A percentile compares a stretch with the other conserved stretches of the same genome.
Conservation (phyloP, 1,140 invertebrate species). For the Ditylenchus dipsaci region DNA sequence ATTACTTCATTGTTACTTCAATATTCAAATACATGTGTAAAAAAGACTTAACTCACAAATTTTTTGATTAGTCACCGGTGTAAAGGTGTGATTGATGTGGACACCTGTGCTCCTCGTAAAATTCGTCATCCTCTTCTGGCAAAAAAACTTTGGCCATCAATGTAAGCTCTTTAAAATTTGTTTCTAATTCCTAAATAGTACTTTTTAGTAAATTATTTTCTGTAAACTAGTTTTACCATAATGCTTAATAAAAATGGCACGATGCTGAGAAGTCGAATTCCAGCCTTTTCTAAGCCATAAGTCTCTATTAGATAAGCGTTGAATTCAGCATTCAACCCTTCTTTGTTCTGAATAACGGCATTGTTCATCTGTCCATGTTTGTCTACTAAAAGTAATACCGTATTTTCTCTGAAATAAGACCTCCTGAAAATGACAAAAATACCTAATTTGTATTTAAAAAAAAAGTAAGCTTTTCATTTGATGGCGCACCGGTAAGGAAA, state of each 20-base stretch:
- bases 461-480: too few relatives aligned
- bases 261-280: neutral
- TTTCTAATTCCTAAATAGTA: neutral
- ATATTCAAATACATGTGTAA: too few relatives aligned
- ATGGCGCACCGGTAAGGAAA: too few relatives aligned
- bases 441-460: too few relatives aligned
- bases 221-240: neutral
- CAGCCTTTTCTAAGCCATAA: neutral
- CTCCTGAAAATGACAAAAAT: too few relatives aligned
- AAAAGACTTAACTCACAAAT: too few relatives aligned
- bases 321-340: neutral
- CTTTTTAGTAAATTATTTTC: neutral
- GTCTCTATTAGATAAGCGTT: neutral
- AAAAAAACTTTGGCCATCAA: neutral
- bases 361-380: neutral
- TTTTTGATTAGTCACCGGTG: too few relatives aligned
- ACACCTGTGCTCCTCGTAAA: too few relatives aligned
- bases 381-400: neutral
- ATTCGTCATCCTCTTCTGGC: neutral
- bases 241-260: neutral
- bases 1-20: too few relatives aligned
- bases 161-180: neutral
- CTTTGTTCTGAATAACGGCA: neutral
- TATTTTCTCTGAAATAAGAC: too few relatives aligned
- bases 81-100: too few relatives aligned